Conservation (phyloP, 2,888 invertebrate species). For the Idaea biselata region DNA sequence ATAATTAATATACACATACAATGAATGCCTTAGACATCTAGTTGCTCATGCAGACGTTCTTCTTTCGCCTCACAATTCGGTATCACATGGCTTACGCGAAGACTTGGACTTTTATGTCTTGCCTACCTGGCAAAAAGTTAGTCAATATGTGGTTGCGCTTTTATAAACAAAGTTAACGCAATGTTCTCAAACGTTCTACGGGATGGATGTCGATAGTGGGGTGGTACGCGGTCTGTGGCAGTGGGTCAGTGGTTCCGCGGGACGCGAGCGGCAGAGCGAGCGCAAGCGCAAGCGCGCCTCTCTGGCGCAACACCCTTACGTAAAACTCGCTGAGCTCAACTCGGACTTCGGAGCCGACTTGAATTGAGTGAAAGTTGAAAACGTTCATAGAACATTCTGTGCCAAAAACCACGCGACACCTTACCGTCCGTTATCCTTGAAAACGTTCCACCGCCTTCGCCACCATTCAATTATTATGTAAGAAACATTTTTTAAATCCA, state of each 20-base stretch:
- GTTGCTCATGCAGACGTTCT: no score
- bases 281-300: conserved; percentile 27
- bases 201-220: conserved; percentile 50
- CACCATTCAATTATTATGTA: conserved; percentile 3
- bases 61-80: no score
- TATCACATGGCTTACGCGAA: no score
- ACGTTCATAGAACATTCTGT: conserved; percentile 57
- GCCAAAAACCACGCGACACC: conserved; percentile 41
- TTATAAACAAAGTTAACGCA: conserved; percentile 39
- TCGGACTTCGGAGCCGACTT: conserved; percentile 43
- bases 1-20: no score
- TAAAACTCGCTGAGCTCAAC: conserved; percentile 59
- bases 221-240: conserved; percentile 57
- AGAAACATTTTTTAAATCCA: not conserved
- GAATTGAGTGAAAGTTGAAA: conserved; percentile 62
- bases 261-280: conserved; percentile 49
- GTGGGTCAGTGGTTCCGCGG: conserved; percentile 77
- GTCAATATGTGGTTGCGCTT: conserved; percentile 3
- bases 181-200: conserved; percentile 45
- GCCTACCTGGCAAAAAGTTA: not conserved
- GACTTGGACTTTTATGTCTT: not conserved
- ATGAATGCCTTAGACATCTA: no score
- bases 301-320: conserved; percentile 79
- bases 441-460: not conserved
- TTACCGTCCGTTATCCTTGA: conserved; percentile 26